Percentiles rank a stretch among this genome's conserved stretches.
These are phyloP conservation scores for Entelurus aequoreus DNA, from an alignment of 2,113 vertebrate genomes.

Conservation along the genomic window DNA sequence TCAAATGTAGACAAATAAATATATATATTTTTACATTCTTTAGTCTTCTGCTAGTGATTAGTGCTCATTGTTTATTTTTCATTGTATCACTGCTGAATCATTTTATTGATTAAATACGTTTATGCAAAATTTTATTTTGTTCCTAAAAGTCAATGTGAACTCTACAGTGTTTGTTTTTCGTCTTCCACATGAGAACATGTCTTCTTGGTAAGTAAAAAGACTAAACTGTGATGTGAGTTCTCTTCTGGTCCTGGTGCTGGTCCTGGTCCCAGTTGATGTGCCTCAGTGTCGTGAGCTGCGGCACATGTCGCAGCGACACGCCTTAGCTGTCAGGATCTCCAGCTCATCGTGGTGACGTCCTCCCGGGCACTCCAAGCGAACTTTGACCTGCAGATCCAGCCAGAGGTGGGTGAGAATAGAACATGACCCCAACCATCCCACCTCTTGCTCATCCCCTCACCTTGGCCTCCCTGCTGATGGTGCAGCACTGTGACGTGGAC, in stretches of 20 bases:
- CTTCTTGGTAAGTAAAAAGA: not conserved
- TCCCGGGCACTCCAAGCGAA: slow-evolving; percentile 74
- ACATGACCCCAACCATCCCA: not conserved
- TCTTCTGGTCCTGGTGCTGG: not conserved
- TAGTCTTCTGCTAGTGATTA: slow-evolving; percentile 46
- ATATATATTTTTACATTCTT: slow-evolving; percentile 67
- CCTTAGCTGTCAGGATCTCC: slow-evolving; percentile 77
- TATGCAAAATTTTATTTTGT: no score
- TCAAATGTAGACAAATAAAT: slow-evolving; percentile 58
- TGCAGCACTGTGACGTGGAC: slow-evolving; percentile 82
- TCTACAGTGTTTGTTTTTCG: not conserved
- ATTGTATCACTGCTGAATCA: no score
- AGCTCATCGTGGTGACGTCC: slow-evolving; percentile 70
- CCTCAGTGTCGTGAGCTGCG: slow-evolving; percentile 79
- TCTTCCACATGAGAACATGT: not conserved
- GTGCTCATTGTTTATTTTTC: slow-evolving; percentile 33
- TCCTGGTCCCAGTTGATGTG: not conserved
- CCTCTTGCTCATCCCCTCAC: slow-evolving; percentile 22
- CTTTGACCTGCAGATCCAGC: slow-evolving; percentile 72
- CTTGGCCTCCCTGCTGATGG: slow-evolving; percentile 74
- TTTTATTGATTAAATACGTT: no score
- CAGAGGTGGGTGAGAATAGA: no score
- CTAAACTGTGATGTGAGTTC: not conserved
- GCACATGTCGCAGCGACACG: slow-evolving; percentile 85
- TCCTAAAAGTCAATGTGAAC: no score